Evolutionary conservation across 2,797 vertebrate genomes (phyloP), one percentile per base, ranked within the genome.

Genomic region (Falco columbarius): DNA sequence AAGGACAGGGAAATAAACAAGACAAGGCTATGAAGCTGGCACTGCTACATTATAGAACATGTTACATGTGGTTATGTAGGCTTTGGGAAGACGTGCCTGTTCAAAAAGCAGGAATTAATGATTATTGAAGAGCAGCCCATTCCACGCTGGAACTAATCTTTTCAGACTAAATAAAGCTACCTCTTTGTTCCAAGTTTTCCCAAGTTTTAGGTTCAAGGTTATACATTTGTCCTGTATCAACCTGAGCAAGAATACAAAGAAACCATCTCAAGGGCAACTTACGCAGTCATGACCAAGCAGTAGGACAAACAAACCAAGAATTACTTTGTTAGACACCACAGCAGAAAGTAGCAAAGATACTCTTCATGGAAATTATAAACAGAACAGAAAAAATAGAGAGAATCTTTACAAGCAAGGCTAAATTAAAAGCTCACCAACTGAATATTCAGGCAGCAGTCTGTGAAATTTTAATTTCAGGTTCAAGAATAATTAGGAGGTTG

Each of bases 171-270:
- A 61, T 34, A 92, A 85, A 56, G 40, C 18, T 52, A 44, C 10
- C 8, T 61, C 18, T 71, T 51, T 62, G 54, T 80, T 66, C 58
- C 47, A 79, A 70, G 19, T 58, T 92, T 65, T 66, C 16, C 10
- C 32, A 55, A 38, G 34, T 26, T 92, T 76, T 52, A 47, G 29
- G n/a, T 89, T 51, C 47, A 75, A 52, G 24, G 79, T 92, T 95
- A 38, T 81, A 34, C 74, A 36, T 81, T 59, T 86, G 46, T 6
- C 27, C 10, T 70, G 5, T 73, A 72, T 81, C 55, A 62, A 32
- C 10, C 13, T 70, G 52, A 85, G 29, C 32, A 84, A 87, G 40
- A 92, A 79, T 34, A 73, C 22, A 76, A 86, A 86, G n/a, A 90
- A 90, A 66, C 4, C 4, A 49, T 54, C 26, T 87, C 71, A 81